phyloP scores from a whole-genome alignment of 2,113 vertebrate species.

The Panthera tigris region DNA sequence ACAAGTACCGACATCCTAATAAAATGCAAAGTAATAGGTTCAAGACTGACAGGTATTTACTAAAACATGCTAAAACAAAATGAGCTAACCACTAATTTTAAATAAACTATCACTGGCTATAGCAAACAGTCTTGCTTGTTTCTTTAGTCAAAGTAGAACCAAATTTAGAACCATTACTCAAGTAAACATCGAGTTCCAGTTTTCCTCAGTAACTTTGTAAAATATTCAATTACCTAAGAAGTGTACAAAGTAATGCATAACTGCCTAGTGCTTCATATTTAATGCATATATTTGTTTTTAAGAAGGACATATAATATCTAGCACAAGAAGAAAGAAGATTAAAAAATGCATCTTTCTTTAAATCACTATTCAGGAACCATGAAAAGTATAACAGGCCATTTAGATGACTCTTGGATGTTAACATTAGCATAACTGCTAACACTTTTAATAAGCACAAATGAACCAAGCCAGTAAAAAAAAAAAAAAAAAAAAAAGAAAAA shows the following conservation, averaged over 20 bases:
- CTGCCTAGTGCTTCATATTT: neutral
- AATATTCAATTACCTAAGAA: neutral
- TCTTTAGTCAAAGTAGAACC: neutral
- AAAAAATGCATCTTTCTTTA: neutral
- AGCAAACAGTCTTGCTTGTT: neutral
- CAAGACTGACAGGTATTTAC: slow-evolving; percentile 47
- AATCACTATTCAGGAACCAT: neutral
- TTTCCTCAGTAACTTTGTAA: neutral
- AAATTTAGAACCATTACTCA: slow-evolving; percentile 34
- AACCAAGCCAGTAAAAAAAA: slow-evolving; percentile 59
- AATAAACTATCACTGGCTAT: slow-evolving; percentile 22
- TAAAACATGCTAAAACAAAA: slow-evolving; percentile 48
- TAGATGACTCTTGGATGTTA: neutral
- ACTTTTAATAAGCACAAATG: slow-evolving; percentile 69
- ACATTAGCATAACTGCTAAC: neutral
- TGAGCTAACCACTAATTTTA: slow-evolving; percentile 43
- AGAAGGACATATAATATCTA: slow-evolving; percentile 18
- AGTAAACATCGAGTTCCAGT: neutral
- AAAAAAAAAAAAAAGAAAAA: slow-evolving; percentile 58
- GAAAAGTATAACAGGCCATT: neutral
- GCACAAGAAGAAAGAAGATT: neutral
- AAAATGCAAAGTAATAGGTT: slow-evolving; percentile 7
- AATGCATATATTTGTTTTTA: slow-evolving; percentile 19
- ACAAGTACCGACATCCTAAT: slow-evolving; percentile 6
- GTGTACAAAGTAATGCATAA: neutral